Evolutionary conservation across 2,888 invertebrate species (phyloP).

Genomic region (Miltochrista miniata): DNA sequence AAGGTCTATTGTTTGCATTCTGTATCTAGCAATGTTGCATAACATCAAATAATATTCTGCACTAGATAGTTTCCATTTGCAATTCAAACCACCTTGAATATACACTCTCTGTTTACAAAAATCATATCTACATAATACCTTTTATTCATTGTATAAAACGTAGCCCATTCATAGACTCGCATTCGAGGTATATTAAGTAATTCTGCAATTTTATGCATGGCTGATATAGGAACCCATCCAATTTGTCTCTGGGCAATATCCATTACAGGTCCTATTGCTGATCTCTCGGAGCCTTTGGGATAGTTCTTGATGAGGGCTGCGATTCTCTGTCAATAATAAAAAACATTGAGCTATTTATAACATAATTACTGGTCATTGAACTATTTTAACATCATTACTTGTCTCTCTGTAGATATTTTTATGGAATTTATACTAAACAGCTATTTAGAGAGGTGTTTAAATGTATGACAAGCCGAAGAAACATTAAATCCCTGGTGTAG

Average conservation of each 20-base stretch:
- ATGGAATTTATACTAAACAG: too few relatives aligned
- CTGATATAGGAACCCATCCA: conserved; percentile 75
- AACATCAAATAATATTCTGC: too few relatives aligned
- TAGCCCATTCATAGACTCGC: conserved; percentile 70
- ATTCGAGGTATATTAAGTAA: conserved; percentile 63
- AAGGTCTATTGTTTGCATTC: not conserved
- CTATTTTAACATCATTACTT: too few relatives aligned
- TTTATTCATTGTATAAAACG: conserved; percentile 71
- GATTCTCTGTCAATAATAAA: conserved; percentile 53
- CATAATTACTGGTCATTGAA: too few relatives aligned
- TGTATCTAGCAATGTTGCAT: too few relatives aligned
- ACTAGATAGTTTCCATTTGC: too few relatives aligned
- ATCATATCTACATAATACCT: conserved; percentile 41
- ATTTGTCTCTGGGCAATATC: conserved; percentile 73
- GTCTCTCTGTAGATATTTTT: too few relatives aligned
- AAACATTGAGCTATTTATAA: not conserved
- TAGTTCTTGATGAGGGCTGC: conserved; percentile 63
- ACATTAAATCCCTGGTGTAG: too few relatives aligned
- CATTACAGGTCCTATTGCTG: conserved; percentile 54
- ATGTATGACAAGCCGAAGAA: too few relatives aligned
- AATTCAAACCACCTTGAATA: too few relatives aligned
- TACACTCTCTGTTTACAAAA: too few relatives aligned
- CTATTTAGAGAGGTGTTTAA: too few relatives aligned
- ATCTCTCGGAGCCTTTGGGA: conserved; percentile 61
- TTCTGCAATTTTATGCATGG: conserved; percentile 72